Conservation (phyloP, 2,797 vertebrate genomes). For the Chloroceryle amazona region DNA sequence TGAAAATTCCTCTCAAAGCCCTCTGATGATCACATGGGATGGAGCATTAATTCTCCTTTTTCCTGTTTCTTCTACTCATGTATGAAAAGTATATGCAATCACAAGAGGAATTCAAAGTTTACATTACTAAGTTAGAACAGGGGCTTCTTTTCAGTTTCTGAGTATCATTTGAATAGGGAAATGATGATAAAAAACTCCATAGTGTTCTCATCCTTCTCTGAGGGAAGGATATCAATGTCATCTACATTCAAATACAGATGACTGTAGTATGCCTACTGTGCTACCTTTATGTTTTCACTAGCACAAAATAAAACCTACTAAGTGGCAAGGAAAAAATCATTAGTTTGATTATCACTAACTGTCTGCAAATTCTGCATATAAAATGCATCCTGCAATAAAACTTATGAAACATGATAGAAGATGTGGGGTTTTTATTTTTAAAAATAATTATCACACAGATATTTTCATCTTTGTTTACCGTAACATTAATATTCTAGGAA, state of each 20-base stretch:
- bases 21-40: not conserved
- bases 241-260: not conserved
- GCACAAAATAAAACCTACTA: not conserved
- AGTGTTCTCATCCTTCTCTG: not conserved
- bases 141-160: not conserved
- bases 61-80: not conserved
- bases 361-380: not conserved
- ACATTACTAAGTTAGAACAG: not conserved
- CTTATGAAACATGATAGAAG: not conserved
- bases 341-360: constrained; percentile 24
- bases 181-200: not conserved
- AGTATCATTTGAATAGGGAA: not conserved
- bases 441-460: constrained; percentile 17
- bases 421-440: constrained; percentile 25
- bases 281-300: not conserved
- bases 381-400: not conserved
- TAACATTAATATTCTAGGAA: constrained; percentile 2
- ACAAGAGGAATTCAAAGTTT: not conserved
- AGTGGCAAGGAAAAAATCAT: constrained; percentile 4
- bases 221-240: not conserved
- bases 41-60: not conserved
- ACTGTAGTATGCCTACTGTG: not conserved
- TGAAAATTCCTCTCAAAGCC: not conserved
- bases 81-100: not conserved
- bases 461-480: constrained; percentile 48